phyloP scores from a whole-genome alignment of 2,113 vertebrate genomes.

The Calypte anna region DNA sequence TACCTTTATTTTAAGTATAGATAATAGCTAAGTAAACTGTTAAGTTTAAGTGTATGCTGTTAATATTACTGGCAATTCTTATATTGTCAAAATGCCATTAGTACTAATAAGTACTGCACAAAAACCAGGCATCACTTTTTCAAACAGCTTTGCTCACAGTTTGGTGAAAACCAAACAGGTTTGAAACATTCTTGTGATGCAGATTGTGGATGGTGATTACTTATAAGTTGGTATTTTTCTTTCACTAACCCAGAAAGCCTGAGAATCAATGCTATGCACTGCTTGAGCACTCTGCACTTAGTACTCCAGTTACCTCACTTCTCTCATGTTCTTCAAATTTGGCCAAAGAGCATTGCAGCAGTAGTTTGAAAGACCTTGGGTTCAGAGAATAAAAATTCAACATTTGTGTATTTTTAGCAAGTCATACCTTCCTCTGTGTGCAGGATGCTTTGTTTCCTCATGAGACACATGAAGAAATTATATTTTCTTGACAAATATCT shows the following conservation, averaged over 20 bases:
- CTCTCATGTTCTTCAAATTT: neutral
- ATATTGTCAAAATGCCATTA: neutral
- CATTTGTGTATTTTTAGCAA: neutral
- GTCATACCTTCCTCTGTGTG: neutral
- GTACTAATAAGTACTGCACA: neutral
- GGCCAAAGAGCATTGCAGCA: neutral
- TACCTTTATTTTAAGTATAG: neutral
- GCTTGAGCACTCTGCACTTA: neutral
- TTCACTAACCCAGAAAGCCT: neutral
- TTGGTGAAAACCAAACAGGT: no score
- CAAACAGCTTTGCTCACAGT: neutral
- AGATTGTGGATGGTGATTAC: neutral
- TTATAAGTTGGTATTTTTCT: neutral
- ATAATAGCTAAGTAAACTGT: neutral
- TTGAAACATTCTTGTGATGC: neutral
- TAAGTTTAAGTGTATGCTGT: neutral
- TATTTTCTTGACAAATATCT: neutral
- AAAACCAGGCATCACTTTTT: neutral
- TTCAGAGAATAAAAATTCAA: neutral
- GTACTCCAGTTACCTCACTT: neutral
- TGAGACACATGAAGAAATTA: neutral
- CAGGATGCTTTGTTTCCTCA: neutral
- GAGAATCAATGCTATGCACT: neutral
- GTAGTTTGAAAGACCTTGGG: neutral
- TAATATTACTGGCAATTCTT: neutral